phyloP scores from a whole-genome alignment of 2,888 invertebrate genomes.

The Girardia tigrina region DNA sequence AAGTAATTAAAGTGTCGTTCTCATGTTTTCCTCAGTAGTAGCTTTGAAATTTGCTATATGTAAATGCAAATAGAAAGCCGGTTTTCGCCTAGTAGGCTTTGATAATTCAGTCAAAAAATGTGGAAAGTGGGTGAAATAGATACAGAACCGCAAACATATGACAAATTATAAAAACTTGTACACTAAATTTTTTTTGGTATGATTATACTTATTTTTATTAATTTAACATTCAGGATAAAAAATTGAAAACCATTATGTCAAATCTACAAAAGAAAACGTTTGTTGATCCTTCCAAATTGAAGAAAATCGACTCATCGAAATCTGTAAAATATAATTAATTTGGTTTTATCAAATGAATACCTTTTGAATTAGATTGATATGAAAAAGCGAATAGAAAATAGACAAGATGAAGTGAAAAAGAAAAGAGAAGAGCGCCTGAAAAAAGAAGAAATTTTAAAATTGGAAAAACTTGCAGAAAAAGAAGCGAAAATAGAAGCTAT shows the following conservation, averaged over 20 bases:
- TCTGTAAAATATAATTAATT: neutral
- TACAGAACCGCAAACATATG: too few relatives aligned
- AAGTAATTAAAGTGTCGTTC: too few relatives aligned
- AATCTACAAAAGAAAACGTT: slow-evolving; percentile 6
- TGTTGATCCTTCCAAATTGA: neutral
- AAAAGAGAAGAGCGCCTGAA: neutral
- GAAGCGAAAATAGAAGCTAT: neutral
- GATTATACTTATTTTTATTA: too few relatives aligned
- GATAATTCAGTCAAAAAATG: too few relatives aligned
- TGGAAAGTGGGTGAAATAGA: too few relatives aligned
- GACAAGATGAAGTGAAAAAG: slow-evolving; percentile 7
- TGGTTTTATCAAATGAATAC: neutral
- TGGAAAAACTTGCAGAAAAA: neutral
- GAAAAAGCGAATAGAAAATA: slow-evolving; percentile 16
- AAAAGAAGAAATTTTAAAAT: neutral
- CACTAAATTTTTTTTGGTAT: too few relatives aligned
- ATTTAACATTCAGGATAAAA: slow-evolving; percentile 7
- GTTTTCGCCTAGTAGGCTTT: too few relatives aligned
- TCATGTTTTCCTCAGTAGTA: too few relatives aligned
- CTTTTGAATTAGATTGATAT: neutral
- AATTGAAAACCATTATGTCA: neutral
- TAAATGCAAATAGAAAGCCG: too few relatives aligned
- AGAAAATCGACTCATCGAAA: neutral
- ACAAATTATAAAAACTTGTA: too few relatives aligned
- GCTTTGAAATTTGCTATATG: too few relatives aligned